Evolutionary conservation across 2,113 vertebrate species (phyloP).

Genomic region (Rhea americana): DNA sequence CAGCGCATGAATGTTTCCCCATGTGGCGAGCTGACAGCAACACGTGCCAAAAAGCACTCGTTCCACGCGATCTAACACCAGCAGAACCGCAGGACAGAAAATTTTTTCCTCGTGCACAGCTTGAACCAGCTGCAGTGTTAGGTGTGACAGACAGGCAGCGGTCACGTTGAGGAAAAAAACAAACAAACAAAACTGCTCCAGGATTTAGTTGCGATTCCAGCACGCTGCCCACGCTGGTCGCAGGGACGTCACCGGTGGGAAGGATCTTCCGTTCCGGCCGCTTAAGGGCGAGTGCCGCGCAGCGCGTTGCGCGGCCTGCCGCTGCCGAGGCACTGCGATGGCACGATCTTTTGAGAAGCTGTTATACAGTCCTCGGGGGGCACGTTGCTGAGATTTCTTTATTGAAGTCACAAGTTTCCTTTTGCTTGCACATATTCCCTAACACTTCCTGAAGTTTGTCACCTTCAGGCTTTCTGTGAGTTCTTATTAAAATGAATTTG

Average conservation of each 20-base stretch:
- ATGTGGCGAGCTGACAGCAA: conserved; percentile 73
- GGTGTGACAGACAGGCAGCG: conserved; percentile 52
- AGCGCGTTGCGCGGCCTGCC: background rate
- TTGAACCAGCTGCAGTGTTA: conserved; percentile 75
- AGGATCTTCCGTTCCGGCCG: background rate
- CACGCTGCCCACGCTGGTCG: background rate
- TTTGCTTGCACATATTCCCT: conserved; percentile 44
- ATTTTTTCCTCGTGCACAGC: conserved; percentile 73
- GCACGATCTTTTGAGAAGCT: conserved; percentile 76
- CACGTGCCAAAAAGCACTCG: conserved; percentile 77
- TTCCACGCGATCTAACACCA: conserved; percentile 77
- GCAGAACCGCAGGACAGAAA: conserved; percentile 74
- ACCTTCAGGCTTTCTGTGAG: conserved; percentile 51
- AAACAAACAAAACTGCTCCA: background rate
- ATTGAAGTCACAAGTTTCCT: conserved; percentile 43
- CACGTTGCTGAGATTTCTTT: conserved; percentile 25
- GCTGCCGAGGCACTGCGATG: background rate
- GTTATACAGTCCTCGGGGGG: conserved; percentile 26
- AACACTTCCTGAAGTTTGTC: conserved; percentile 57
- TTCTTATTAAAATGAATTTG: conserved; percentile 45
- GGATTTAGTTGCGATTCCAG: background rate
- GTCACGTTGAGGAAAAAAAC: background rate
- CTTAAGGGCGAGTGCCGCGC: background rate
- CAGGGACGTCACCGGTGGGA: background rate
- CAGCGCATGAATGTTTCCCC: conserved; percentile 75